Conservation (phyloP, 2,888 invertebrate genomes). For the Clistopyga incitator region DNA sequence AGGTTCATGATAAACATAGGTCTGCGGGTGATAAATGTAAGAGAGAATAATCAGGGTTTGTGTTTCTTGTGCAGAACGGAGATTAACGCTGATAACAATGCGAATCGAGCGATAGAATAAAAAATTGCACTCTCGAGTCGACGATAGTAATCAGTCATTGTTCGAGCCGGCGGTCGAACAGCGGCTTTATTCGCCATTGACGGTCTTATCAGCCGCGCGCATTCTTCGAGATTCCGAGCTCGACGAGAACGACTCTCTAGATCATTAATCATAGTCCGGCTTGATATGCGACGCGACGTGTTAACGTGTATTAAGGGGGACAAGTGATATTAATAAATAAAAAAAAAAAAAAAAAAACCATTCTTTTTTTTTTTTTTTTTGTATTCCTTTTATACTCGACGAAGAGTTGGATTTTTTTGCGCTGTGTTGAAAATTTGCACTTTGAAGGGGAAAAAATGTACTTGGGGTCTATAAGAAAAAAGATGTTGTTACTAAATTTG, state of each 20-base stretch:
- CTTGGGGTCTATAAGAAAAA: neutral
- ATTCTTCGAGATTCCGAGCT: slow-evolving; percentile 42
- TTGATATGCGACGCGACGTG: neutral
- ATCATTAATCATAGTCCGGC: slow-evolving; percentile 35
- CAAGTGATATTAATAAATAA: no score
- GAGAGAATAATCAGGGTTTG: slow-evolving; percentile 26
- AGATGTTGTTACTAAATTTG: slow-evolving; percentile 8
- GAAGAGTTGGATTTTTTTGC: no score
- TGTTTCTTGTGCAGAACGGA: neutral
- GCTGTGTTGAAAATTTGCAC: neutral
- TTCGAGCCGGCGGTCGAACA: slow-evolving; percentile 3
- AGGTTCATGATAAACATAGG: neutral
- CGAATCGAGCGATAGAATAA: slow-evolving; percentile 37
- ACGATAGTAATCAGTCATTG: slow-evolving; percentile 23
- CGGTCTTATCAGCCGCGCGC: slow-evolving; percentile 27
- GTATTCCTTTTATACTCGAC: no score
- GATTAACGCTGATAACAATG: slow-evolving; percentile 9
- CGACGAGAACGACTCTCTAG: slow-evolving; percentile 20
- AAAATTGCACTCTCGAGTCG: slow-evolving; percentile 14
- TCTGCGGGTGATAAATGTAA: neutral
- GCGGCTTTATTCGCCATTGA: slow-evolving; percentile 1
- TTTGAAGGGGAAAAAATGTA: neutral
- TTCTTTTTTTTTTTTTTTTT: no score
- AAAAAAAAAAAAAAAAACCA: no score
- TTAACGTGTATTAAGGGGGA: no score